Evolutionary conservation across 2,797 vertebrate genomes (phyloP), one percentile per base, ranked within the genome.

Genomic region (Sylvia borin): DNA sequence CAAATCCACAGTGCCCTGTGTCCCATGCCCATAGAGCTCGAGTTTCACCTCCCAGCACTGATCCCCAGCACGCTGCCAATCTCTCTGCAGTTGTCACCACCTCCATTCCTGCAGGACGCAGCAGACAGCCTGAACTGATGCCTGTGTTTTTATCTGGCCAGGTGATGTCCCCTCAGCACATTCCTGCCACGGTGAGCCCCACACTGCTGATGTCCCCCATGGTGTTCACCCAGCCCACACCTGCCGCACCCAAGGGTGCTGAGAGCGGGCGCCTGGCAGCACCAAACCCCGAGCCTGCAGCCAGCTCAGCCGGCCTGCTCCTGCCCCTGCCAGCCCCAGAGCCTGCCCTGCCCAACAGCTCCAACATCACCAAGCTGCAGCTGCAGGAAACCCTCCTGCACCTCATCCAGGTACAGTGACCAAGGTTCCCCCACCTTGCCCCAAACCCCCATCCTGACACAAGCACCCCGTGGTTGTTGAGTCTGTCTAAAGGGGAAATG

Each of bases 131-230:
- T 58, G 57, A 48, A 47, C 3, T 11, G 42, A 17, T 18, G 7
- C 31, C 74, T 55, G 76, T 51, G 0, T 83, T 95, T 93, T 65
- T 62, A 48, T 11, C 1, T 9, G 31, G 87, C 25, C 58, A 60
- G 58, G 58, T 60, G 7, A 29, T 61, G 26, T 98, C 98, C 16
- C 98, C 98, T 7, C 98, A 98, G 83, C 92, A 90, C 36, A 97
- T 98, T 81, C 98, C 98, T 13, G 98, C 98, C 73, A 97, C 98
- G 1, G 97, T 97, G 65, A 97, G 98, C 62, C 98, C 98, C 17
- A 97, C 97, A 3, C 92, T 99, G 81, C 98, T 99, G 86, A 98
- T 99, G 96, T 99, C 99, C 27, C 99, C 99, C 8, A 98, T 98
- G 95, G 98, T 99, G 75, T 99, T 99, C 95, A 93, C 96, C 43